Conservation (phyloP, 2,113 vertebrate genomes). For the Strigops habroptila region DNA sequence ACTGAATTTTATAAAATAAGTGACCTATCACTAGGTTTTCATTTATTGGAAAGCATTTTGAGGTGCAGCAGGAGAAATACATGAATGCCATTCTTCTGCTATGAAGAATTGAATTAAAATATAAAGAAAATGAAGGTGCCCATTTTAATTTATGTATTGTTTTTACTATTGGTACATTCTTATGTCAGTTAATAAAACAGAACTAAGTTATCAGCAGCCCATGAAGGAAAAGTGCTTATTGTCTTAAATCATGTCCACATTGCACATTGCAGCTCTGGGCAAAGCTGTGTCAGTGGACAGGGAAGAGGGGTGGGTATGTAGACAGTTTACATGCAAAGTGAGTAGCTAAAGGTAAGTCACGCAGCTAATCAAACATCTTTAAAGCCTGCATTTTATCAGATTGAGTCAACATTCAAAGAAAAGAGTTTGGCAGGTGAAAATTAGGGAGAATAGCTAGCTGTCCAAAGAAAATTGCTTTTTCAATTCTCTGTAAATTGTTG, state of each 20-base stretch:
- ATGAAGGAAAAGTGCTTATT: neutral
- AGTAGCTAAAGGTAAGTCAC: constrained; percentile 31
- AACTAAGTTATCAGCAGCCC: neutral
- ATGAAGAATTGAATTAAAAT: neutral
- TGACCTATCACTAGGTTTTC: neutral
- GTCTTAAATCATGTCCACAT: neutral
- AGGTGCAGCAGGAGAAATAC: neutral
- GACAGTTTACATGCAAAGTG: constrained; percentile 22
- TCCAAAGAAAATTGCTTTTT: constrained; percentile 65
- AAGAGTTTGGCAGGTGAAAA: constrained; percentile 63
- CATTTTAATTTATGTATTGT: neutral
- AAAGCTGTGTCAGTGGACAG: neutral
- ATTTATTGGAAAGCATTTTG: neutral
- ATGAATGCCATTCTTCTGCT: neutral
- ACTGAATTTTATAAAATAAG: neutral
- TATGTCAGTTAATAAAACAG: neutral
- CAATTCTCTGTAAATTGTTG: constrained; percentile 60
- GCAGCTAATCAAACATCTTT: constrained; percentile 61
- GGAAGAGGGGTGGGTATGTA: neutral
- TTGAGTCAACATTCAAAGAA: constrained; percentile 47
- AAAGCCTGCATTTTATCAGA: constrained; percentile 52
- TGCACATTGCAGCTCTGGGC: neutral
- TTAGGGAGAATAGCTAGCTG: constrained; percentile 59
- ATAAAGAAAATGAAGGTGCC: neutral
- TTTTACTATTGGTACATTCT: neutral